Evolutionary conservation across 1,140 invertebrate species (phyloP).

Genomic region (Drosophila ohnishii): DNA sequence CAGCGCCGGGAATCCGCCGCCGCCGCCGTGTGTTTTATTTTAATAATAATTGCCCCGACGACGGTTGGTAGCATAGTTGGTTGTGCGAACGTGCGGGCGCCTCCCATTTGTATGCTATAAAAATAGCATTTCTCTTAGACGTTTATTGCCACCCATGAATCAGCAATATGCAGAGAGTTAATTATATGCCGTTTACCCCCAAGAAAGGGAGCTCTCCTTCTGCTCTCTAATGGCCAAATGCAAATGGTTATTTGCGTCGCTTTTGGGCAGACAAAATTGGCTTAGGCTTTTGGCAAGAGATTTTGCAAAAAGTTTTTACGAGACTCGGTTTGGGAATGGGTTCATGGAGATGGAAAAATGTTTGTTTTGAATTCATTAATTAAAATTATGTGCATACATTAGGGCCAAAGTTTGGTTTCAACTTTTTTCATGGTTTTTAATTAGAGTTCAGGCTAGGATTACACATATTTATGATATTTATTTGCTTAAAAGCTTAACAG

Average conservation of each 20-base stretch:
- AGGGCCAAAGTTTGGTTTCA: not conserved
- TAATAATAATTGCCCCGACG: conserved; percentile 56
- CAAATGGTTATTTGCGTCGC: conserved; percentile 16
- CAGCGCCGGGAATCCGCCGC: not conserved
- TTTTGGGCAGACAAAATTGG: conserved; percentile 4
- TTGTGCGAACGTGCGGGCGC: conserved; percentile 13
- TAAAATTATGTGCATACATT: conserved; percentile 21
- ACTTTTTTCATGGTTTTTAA: conserved; percentile 7
- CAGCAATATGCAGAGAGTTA: conserved; percentile 48
- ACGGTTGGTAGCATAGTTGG: conserved; percentile 26
- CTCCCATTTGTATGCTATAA: conserved; percentile 69
- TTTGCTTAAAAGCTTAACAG: no score
- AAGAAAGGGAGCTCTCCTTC: not conserved
- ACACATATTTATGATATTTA: not conserved
- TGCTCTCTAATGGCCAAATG: conserved; percentile 8
- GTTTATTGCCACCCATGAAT: conserved; percentile 42
- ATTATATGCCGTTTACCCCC: conserved; percentile 26
- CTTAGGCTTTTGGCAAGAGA: not conserved
- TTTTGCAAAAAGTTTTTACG: conserved; percentile 32
- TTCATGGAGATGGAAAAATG: not conserved
- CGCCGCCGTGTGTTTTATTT: conserved; percentile 49
- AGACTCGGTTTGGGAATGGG: not conserved
- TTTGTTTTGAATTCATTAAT: conserved; percentile 21
- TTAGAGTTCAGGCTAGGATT: conserved; percentile 1
- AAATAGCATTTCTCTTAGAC: conserved; percentile 47